Evolutionary conservation across 2,113 vertebrate species (phyloP).

Genomic region (Asarcornis scutulata): DNA sequence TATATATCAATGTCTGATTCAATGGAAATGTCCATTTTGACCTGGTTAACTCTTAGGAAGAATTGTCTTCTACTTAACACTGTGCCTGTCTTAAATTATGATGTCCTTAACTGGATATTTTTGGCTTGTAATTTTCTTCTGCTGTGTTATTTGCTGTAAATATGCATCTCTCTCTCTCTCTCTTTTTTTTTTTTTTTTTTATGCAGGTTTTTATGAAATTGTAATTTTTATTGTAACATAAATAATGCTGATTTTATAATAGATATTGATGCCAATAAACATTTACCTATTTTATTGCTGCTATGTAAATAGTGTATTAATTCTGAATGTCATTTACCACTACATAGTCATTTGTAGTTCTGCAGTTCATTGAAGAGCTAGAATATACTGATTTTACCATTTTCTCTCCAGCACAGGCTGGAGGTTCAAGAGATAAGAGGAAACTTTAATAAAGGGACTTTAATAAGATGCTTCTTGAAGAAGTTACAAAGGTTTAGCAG

Average conservation of each 20-base stretch:
- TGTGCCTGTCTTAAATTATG: background rate
- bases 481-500: background rate
- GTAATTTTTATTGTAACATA: slow-evolving; percentile 25
- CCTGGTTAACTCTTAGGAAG: background rate
- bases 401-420: background rate
- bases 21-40: background rate
- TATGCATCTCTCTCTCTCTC: background rate
- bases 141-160: background rate
- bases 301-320: slow-evolving; percentile 34
- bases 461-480: background rate
- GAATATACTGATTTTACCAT: background rate
- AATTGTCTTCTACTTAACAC: background rate
- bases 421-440: background rate
- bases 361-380: background rate
- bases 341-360: slow-evolving; percentile 8
- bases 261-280: slow-evolving; percentile 32
- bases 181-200: too few species aligned
- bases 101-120: background rate
- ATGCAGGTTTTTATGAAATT: slow-evolving; percentile 17
- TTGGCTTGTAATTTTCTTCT: background rate
- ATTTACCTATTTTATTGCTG: slow-evolving; percentile 33
- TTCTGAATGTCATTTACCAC: slow-evolving; percentile 41
- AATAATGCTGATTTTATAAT: slow-evolving; percentile 40
- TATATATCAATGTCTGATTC: background rate
- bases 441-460: background rate